Evolutionary conservation across 2,888 invertebrate species (phyloP), one percentile per base, ranked within the genome.

Genomic region (Idaea biselata): DNA sequence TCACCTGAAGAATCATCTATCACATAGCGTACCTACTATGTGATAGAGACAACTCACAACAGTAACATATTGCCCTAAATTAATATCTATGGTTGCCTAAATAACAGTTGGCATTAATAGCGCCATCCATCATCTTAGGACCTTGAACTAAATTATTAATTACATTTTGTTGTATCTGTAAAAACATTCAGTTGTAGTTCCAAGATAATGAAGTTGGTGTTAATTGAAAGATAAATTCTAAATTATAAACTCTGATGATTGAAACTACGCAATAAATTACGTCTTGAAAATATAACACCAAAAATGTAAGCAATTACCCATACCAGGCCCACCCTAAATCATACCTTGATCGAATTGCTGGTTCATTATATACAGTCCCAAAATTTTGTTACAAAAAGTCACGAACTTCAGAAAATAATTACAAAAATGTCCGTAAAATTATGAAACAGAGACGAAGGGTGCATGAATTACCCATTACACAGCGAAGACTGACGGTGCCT

Each of bases 391-490:
- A 67, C 74, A 74, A 72, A 76, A 73, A 77, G 79, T 78, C 80
- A 84, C 79, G 79, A 80, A 82, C 76, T 73, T 74, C 63, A 73
- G 73, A 81, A 82, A 86, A 85, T 89, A 87, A 89, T 89, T 90
- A 88, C 74, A 76, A 79, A 81, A 87, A 87, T 80, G 75, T 74
- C 79, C 77, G 80, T 85, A 83, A 89, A 89, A 88, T 88, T 89
- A 86, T 83, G 79, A 83, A 84, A 82, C 81, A 80, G 66, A 72
- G 70, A 68, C 72, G 77, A 82, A 80, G 91, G 91, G 91, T 92
- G 91, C 90, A 92, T 92, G 91, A 91, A 92, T 91, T 90, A 91
- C 87, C 88, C 90, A 89, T 90, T 86, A 88, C 78, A 73, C 69
- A 74, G 78, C 79, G 78, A 79, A 76, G 79, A 80, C 83, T 80